phyloP scores from a whole-genome alignment of 2,888 invertebrate genomes.

The Nipponacmea schrenckii region DNA sequence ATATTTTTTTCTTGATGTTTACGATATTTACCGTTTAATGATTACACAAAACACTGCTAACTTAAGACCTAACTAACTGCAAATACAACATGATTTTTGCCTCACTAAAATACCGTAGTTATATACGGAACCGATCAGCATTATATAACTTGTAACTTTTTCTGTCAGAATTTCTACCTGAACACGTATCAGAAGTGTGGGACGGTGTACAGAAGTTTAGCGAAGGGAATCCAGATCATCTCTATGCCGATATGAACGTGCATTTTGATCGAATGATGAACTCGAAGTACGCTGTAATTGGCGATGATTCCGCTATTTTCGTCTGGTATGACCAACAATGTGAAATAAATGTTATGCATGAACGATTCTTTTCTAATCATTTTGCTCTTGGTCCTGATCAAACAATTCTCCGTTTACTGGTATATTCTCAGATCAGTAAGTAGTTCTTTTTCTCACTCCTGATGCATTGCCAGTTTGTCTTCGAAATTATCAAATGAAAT shows the following conservation, averaged over 20 bases:
- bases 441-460: background rate
- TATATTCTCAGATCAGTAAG: constrained; percentile 15
- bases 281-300: constrained; percentile 16
- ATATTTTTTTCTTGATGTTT: no score
- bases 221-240: constrained; percentile 9
- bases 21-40: no score
- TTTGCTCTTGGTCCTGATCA: constrained; percentile 13
- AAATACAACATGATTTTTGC: no score
- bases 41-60: no score
- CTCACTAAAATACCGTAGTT: no score
- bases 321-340: constrained; percentile 11
- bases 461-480: no score
- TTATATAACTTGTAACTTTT: background rate
- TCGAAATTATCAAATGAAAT: no score
- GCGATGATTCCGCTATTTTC: background rate
- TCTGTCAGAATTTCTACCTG: background rate
- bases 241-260: constrained; percentile 1
- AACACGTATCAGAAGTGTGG: background rate
- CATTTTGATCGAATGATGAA: constrained; percentile 11
- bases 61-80: no score
- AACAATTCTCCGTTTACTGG: constrained; percentile 14
- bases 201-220: constrained; percentile 15
- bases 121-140: no score
- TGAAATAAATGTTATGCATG: constrained; percentile 6
- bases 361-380: constrained; percentile 10